phyloP scores from a whole-genome alignment of 2,797 vertebrate genomes.

The Meriones psammophilus region DNA sequence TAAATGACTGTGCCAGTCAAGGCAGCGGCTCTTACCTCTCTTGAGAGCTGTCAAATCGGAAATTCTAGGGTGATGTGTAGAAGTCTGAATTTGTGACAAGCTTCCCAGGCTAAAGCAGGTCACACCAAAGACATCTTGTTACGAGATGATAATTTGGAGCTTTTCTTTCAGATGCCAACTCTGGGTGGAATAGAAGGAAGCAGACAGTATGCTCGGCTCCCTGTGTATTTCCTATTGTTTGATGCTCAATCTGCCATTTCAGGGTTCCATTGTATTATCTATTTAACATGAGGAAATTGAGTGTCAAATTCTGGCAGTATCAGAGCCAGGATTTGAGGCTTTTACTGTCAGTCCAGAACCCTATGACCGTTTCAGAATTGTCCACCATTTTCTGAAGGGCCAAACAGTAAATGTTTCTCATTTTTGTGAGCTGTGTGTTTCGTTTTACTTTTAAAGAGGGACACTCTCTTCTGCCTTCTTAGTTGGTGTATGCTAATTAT shows the following conservation, averaged over 20 bases:
- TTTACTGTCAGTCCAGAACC: neutral
- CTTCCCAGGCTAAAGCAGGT: neutral
- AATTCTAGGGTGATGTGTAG: neutral
- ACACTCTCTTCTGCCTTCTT: neutral
- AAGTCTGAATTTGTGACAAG: neutral
- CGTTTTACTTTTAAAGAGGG: neutral
- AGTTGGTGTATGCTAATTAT: neutral
- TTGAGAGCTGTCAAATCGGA: conserved; percentile 17
- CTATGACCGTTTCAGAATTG: neutral
- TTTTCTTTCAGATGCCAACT: neutral
- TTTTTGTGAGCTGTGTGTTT: neutral
- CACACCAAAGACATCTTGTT: neutral
- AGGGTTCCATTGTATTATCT: neutral
- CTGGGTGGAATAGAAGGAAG: neutral
- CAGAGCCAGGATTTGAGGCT: neutral
- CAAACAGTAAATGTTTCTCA: neutral
- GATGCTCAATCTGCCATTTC: neutral
- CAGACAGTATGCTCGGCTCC: neutral
- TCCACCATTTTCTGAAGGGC: conserved; percentile 14
- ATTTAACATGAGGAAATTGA: neutral
- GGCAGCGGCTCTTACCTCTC: neutral
- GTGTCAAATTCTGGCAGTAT: neutral
- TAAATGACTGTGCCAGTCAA: neutral
- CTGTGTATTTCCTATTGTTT: neutral
- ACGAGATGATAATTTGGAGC: neutral